These are phyloP conservation scores for Anolis carolinensis DNA, from an alignment of 2,113 vertebrate genomes.

Conservation along the genomic window DNA sequence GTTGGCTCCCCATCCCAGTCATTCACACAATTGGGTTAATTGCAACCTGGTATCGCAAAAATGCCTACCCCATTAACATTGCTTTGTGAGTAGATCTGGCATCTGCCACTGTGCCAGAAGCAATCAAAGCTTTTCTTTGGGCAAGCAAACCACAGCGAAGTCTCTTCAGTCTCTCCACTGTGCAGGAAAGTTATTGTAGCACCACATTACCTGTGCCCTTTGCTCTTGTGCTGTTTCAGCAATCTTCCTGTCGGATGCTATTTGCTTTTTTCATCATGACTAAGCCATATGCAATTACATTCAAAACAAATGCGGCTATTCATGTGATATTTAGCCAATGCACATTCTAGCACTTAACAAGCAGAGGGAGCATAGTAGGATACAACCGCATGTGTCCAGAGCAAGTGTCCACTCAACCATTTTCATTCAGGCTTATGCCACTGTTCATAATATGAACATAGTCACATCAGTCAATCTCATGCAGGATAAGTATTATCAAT, in stretches of 20 bases:
- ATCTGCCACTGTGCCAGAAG: constrained; percentile 14
- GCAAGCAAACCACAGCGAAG: neutral
- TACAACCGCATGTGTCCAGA: neutral
- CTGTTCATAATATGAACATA: neutral
- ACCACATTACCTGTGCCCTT: constrained; percentile 22
- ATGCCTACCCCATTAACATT: constrained; percentile 39
- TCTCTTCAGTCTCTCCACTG: neutral
- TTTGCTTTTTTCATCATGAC: neutral
- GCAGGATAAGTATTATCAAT: too few species aligned
- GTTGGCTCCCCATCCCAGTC: constrained; percentile 8
- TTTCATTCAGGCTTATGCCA: neutral
- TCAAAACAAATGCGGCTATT: neutral
- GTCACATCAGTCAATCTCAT: too few species aligned
- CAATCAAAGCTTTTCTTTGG: neutral
- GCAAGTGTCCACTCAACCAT: neutral
- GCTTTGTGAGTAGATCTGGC: constrained; percentile 34
- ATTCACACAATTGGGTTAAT: constrained; percentile 23
- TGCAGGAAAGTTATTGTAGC: neutral
- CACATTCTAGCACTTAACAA: neutral
- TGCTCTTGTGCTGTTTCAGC: neutral
- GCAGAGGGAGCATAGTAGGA: neutral
- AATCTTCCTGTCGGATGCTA: neutral
- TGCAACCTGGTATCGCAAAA: constrained; percentile 4
- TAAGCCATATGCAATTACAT: constrained; percentile 3
- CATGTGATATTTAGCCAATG: neutral